Evolutionary conservation across 2,113 vertebrate genomes (phyloP), one percentile per base, ranked within the genome.

Genomic region (Xenopus borealis): DNA sequence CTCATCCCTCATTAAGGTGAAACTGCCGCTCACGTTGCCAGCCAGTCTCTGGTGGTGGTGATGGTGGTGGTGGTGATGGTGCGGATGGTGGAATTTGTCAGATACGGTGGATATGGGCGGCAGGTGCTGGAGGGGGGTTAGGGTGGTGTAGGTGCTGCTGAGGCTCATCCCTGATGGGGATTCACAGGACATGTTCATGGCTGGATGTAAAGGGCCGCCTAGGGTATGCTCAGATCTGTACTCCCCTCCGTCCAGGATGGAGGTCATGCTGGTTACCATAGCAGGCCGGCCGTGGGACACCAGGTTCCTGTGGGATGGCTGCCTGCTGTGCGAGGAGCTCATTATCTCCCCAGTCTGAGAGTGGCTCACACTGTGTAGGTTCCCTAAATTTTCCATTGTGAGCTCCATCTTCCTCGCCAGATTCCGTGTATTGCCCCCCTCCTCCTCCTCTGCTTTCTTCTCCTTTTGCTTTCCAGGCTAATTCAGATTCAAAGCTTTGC

Each of bases 171-270:
- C 94, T 67, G 94, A 85, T 10, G 91, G 91, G 0, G 89, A 95
- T 81, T 98, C 96, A 88, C 97, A 98, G 69, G 96, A 93, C 95
- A 98, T 95, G 88, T 93, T 95, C 95, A 98, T 98, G 30, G 95
- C 95, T 3, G 96, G 94, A 84, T 98, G 96, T 86, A 97, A 85
- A 63, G 95, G 93, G 11, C 89, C 93, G 16, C 93, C 92, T 86
- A 97, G 83, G 69, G 88, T 85, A 86, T 95, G 94, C 76, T 98
- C 96, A 57, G 92, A 82, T 79, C 96, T 95, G 87, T 98, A 98
- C 61, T 98, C 96, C 55, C 94, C 93, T 69, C 94, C 92, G 73
- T 97, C 95, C 83, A 97, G 89, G 81, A 96, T 93, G 67, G 95
- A 95, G 76, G 93, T 92, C 93, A 96, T 93, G 79, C 94, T 93